Evolutionary conservation across 2,888 invertebrate genomes (phyloP), one percentile per base, ranked within the genome.

Genomic region (Amblyjoppa fuscipennis): DNA sequence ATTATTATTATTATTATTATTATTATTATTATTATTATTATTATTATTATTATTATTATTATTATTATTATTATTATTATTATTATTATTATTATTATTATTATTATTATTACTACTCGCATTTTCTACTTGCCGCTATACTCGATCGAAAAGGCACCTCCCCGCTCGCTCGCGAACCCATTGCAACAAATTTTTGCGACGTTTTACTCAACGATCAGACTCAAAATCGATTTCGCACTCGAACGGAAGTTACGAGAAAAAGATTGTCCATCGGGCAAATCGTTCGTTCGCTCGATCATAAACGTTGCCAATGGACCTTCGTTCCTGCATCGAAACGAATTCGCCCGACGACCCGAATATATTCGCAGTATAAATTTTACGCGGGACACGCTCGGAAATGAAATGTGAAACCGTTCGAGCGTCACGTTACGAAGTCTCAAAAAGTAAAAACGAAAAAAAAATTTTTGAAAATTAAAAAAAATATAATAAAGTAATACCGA

Each of bases 41-140:
- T 45, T 41, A 0, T 41, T 11, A 1, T 41, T 20, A 56, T 77
- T 69, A 68, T 75, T 69, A 38, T 31, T 31, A 20, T n/a, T 51
- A n/a, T 45, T 1, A 45, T 61, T 28, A 49, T 66, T 49, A n/a
- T 71, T 56, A 51, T 51, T 25, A 61, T 51, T 59, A 73, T 73
- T 51, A 73, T 81, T 77, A 61, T 66, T 74, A 31, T 81, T 69
- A 49, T 66, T 49, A n/a, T 71, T 56, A 41, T 51, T 25, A 51
- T 51, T 59, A 69, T 73, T 51, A 68, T 81, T 77, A 61, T 66
- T 74, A 31, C 78, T 71, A 70, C 59, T 82, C 79, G 82, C 76
- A 85, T 76, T 82, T 85, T 85, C 82, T 82, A 85, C 82, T 79
- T 68, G 76, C 49, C 59, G 64, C 31, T 66, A 70, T 81, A 76